Evolutionary conservation across 2,797 vertebrate genomes (phyloP).

Genomic region (Synanceia verrucosa): DNA sequence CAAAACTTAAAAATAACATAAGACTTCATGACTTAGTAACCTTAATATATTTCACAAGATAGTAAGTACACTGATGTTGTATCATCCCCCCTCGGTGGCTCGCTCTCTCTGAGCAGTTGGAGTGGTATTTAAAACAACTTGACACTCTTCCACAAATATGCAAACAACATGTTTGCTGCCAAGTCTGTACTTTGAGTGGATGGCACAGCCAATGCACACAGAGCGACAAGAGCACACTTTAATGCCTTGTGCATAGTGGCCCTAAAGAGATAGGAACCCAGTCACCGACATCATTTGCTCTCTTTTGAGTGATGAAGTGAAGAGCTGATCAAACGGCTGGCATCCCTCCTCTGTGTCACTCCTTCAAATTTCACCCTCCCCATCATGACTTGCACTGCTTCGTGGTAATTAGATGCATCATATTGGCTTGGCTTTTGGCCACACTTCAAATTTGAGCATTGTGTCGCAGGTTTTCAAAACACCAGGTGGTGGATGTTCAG

Average conservation of each 20-base stretch:
- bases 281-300: slow-evolving; percentile 41
- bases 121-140: slow-evolving; percentile 35
- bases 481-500: background rate
- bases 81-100: background rate
- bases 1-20: no score
- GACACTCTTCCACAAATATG: slow-evolving; percentile 33
- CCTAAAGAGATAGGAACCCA: slow-evolving; percentile 44
- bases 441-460: slow-evolving; percentile 26
- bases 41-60: background rate
- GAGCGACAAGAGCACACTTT: slow-evolving; percentile 29
- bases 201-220: slow-evolving; percentile 1
- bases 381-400: slow-evolving; percentile 44
- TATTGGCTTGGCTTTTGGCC: slow-evolving; percentile 30
- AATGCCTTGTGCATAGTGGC: slow-evolving; percentile 39
- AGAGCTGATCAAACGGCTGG: slow-evolving; percentile 53
- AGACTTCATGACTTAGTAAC: background rate
- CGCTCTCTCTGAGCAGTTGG: slow-evolving; percentile 6
- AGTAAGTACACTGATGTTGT: background rate
- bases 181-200: slow-evolving; percentile 36
- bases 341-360: slow-evolving; percentile 7
- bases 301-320: slow-evolving; percentile 53
- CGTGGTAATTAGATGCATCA: slow-evolving; percentile 50
- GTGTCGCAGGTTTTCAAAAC: slow-evolving; percentile 31
- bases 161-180: slow-evolving; percentile 37
- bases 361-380: slow-evolving; percentile 8